phyloP scores from a whole-genome alignment of 2,113 vertebrate genomes.

The Carassius carassius region DNA sequence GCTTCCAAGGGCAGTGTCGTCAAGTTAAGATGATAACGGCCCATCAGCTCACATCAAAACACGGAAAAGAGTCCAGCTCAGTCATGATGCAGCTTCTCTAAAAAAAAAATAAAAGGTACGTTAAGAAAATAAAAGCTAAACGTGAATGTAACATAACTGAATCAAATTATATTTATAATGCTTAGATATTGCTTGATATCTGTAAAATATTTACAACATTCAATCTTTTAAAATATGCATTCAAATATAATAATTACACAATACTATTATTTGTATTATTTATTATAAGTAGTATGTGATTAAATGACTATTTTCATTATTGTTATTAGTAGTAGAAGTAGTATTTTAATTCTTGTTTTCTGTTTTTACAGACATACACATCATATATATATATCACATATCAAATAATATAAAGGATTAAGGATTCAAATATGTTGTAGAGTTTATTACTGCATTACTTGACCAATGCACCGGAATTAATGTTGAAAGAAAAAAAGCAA shows the following conservation, averaged over 20 bases:
- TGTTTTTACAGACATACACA: background rate
- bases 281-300: no score
- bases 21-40: slow-evolving; percentile 43
- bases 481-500: background rate
- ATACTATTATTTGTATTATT: no score
- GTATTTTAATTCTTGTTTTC: background rate
- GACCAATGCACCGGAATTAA: background rate
- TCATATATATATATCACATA: no score
- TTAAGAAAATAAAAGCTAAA: background rate
- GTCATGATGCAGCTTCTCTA: background rate
- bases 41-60: slow-evolving; percentile 38
- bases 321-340: no score
- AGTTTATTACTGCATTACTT: background rate
- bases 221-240: background rate
- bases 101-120: no score
- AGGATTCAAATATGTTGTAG: background rate
- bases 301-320: no score
- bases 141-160: background rate
- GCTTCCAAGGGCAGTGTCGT: slow-evolving; percentile 46
- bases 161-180: background rate
- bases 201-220: background rate
- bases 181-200: background rate
- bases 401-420: background rate
- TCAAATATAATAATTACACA: background rate
- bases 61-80: slow-evolving; percentile 15